Percentiles rank a stretch among this genome's conserved stretches.
Conservation (phyloP, 2,888 invertebrate species). For the Blastobasis lacticolella region DNA sequence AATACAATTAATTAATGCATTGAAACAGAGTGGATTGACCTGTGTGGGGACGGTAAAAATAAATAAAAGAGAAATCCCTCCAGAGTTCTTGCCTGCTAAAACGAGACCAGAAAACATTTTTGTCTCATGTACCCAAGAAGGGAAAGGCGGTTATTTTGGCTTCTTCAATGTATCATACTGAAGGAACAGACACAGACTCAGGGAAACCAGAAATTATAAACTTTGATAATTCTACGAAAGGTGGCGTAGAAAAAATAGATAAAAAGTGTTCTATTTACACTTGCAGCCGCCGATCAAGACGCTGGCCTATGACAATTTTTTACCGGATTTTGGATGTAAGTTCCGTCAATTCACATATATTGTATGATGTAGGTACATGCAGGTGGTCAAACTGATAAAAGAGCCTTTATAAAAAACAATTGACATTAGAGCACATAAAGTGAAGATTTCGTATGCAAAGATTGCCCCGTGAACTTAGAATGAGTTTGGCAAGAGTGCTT, state of each 20-base stretch:
- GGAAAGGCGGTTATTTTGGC: constrained; percentile 3
- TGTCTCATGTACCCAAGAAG: constrained; percentile 4
- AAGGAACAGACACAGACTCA: background rate
- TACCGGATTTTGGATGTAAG: too few relatives aligned
- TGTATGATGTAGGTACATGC: too few relatives aligned
- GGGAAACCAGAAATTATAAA: constrained; percentile 1
- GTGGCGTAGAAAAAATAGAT: constrained; percentile 5
- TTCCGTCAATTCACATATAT: too few relatives aligned
- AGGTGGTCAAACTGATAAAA: too few relatives aligned
- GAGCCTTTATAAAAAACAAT: too few relatives aligned
- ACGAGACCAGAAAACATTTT: background rate
- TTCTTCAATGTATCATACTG: constrained; percentile 2
- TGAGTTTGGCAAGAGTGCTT: too few relatives aligned
- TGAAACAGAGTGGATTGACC: constrained; percentile 8
- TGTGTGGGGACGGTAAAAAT: constrained; percentile 6
- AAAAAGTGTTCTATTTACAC: constrained; percentile 3
- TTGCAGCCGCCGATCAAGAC: too few relatives aligned
- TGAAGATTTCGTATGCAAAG: too few relatives aligned
- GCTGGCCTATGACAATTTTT: too few relatives aligned
- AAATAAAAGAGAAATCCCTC: constrained; percentile 6
- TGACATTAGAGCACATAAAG: too few relatives aligned
- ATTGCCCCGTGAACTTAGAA: too few relatives aligned
- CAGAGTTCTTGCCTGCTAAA: constrained; percentile 4
- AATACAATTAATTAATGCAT: constrained; percentile 10
- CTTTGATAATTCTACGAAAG: constrained; percentile 2